Evolutionary conservation across 2,113 vertebrate species (phyloP).

Genomic region (Semicossyphus pulcher): DNA sequence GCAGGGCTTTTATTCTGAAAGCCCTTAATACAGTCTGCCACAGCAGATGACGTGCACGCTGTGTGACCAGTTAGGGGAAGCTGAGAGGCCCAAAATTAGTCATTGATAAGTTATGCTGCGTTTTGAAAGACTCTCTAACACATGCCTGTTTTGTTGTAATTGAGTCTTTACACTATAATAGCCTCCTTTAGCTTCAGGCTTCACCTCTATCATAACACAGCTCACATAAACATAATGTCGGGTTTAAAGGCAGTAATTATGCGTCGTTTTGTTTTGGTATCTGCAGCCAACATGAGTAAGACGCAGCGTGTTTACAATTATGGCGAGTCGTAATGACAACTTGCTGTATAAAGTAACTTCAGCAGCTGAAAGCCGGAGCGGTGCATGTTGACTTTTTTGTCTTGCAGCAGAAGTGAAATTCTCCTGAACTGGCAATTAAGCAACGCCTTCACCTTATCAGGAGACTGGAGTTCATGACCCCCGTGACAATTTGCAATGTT

Average conservation of each 20-base stretch:
- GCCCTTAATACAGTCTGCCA: not conserved
- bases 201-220: not conserved
- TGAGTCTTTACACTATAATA: not conserved
- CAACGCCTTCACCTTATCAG: conserved; percentile 34
- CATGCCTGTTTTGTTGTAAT: not conserved
- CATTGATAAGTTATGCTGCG: not conserved
- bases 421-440: not conserved
- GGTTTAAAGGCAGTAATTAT: conserved; percentile 9
- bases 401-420: not conserved
- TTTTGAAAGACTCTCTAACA: no score
- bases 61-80: not conserved
- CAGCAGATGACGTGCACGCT: not conserved
- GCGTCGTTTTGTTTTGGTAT: conserved; percentile 13
- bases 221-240: not conserved
- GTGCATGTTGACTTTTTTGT: conserved; percentile 30
- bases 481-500: not conserved
- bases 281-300: conserved; percentile 11
- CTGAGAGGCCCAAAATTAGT: conserved; percentile 4
- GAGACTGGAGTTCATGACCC: conserved; percentile 16
- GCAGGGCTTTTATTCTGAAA: conserved; percentile 36
- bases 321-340: conserved; percentile 11
- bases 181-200: not conserved
- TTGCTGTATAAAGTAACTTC: not conserved
- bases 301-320: conserved; percentile 21
- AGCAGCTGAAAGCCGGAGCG: conserved; percentile 9